These are phyloP conservation scores for Morus bassanus DNA, from an alignment of 2,797 vertebrate genomes.

Conservation along the genomic window DNA sequence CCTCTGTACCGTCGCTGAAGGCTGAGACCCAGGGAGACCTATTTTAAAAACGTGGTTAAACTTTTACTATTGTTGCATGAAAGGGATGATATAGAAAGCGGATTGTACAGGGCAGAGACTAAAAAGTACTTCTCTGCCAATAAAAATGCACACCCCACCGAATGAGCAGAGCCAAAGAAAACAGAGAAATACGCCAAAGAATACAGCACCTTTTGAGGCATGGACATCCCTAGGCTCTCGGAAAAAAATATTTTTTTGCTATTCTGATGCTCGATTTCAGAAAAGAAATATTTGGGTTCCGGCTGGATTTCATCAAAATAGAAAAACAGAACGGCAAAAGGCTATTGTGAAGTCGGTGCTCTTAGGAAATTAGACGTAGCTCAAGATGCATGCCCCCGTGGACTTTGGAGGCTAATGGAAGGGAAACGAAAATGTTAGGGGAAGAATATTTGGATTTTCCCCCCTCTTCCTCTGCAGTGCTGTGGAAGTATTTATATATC, in stretches of 20 bases:
- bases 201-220: conserved; percentile 44
- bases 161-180: conserved; percentile 45
- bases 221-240: conserved; percentile 9
- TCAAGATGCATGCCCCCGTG: conserved; percentile 30
- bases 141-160: conserved; percentile 50
- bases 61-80: conserved; percentile 55
- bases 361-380: neutral
- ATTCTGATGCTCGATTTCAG: conserved; percentile 27
- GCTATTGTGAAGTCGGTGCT: neutral
- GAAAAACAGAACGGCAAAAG: neutral
- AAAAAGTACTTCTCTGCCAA: conserved; percentile 45
- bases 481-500: conserved; percentile 73
- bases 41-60: conserved; percentile 40
- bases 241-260: neutral
- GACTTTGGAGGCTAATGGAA: conserved; percentile 15
- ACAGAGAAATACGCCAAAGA: conserved; percentile 45
- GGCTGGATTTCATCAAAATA: conserved; percentile 55
- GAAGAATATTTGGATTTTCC: conserved; percentile 44
- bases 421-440: conserved; percentile 42
- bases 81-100: conserved; percentile 59
- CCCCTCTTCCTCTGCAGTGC: conserved; percentile 36
- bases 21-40: conserved; percentile 36
- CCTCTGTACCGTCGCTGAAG: neutral
- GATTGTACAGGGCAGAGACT: conserved; percentile 44
- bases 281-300: conserved; percentile 53